Evolutionary conservation across 2,888 invertebrate species (phyloP), one percentile per base, ranked within the genome.

Genomic region (Eupeodes luniger): DNA sequence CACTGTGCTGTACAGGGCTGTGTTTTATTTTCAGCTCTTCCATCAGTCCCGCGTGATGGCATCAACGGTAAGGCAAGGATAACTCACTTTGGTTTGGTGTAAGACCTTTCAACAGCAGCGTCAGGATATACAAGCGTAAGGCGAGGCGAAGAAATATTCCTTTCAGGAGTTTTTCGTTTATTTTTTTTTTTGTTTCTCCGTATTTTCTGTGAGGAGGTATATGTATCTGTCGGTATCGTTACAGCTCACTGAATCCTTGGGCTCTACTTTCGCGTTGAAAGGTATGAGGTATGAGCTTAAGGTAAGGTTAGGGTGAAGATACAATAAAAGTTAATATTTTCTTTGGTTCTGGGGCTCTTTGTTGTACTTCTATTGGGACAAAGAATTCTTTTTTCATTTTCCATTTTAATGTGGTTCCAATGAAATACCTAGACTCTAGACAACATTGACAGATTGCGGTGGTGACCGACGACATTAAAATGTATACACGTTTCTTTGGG

Each of bases 291-390:
- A 79, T n/a, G 57, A 76, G 47, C 14, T 47, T 59, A 47, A 81
- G 81, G 87, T 84, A 64, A 81, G 81, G 69, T 53, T 11, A 36
- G n/a, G 49, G 53, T 36, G 53, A 55, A 55, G 70, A 55, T 75
- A 66, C 78, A 81, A 85, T 78, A 88, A 81, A 81, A 88, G 88
- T 85, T 88, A 88, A 85, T 88, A 88, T 87, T 85, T 88, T 78
- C 88, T 70, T 85, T 81, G 53, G 85, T 81, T 85, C 59, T 72
- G 70, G 64, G 80, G 80, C 64, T 75, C 79, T 76, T 76, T 85
- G 66, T 81, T 66, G 55, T 34, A 27, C 16, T 57, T 61, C 40
- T 80, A 76, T 83, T 87, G 80, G 83, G 76, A 79, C 72, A 87
- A 66, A 76, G 57, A 36, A 83, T 79, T 79, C 55, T 77, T 80